Base-by-base conservation (phyloP, 2,888 invertebrate genomes). In the Cremastinae sp. region DNA sequence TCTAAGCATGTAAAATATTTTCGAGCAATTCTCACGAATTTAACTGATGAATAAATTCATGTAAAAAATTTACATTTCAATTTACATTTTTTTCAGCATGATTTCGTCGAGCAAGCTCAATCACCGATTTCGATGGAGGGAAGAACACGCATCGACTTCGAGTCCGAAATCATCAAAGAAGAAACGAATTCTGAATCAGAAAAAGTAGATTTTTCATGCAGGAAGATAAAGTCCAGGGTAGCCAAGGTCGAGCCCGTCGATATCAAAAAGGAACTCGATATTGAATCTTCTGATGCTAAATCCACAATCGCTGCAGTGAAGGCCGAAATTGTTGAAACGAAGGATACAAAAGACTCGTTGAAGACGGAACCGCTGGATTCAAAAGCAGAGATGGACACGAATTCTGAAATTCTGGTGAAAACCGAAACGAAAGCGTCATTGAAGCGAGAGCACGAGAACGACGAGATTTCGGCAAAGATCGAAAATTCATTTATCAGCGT, bases 51-150 rank as follows among this genome's bases (percentile, higher is more conserved):
- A 35, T 49, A 39, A 35, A 28, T 28, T 28, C 28, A 3, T 28
- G 28, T 28, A 5, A 28, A 5, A 28, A 28, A 5, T 28, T 28
- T 28, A 59, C 41, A 58, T 35, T 68, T 39, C 43, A 59, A 35
- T 47, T 2, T 2, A 58, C 16, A 43, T 22, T 20, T 14, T 3
- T 14, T 82, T 3, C 78, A 87, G 86, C 86, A 87, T 28, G 87
- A 88, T 47, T 87, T 83, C 70, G 68, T 79, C 51, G 87, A 87
- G 45, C 84, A 83, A 9, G 78, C 82, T 5, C 84, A 83, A 16
- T 87, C 88, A 0, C 84, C 87, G 0, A 72, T 81, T 3, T 78
- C 78, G 7, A 82, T 85, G 45, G 84, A 85, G 14, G 77, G 68
- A 45, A 81, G 81, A 10, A 82, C 81, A 0, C 82, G 80, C 62